Evolutionary conservation across 2,888 invertebrate species (phyloP).

Genomic region (Platynereis dumerilii): DNA sequence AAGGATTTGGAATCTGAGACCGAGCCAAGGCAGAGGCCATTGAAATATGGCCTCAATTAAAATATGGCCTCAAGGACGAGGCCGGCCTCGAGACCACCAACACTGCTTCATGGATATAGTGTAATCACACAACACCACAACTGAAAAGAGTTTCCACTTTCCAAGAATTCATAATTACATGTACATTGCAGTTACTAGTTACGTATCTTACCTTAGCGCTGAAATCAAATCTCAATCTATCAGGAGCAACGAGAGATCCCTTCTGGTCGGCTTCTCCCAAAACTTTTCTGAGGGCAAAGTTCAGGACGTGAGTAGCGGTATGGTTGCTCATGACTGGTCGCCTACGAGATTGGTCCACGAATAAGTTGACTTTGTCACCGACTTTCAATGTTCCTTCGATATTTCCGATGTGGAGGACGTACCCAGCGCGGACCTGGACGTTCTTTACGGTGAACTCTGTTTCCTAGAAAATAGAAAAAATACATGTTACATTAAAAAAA

Average conservation of each 20-base stretch:
- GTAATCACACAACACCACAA: too few species aligned
- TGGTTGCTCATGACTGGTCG: conserved; percentile 98
- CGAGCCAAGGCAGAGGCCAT: too few species aligned
- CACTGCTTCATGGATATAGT: too few species aligned
- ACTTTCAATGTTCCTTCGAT: conserved; percentile 82
- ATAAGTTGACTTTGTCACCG: conserved; percentile 83
- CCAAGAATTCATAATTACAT: too few species aligned
- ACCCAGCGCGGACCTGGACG: conserved; percentile 84
- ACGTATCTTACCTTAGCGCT: conserved; percentile 76
- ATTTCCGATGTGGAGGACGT: conserved; percentile 90
- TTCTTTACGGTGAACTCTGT: conserved; percentile 90
- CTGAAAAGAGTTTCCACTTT: too few species aligned
- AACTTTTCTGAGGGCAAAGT: conserved; percentile 89
- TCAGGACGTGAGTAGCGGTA: conserved; percentile 96
- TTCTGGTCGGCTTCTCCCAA: conserved; percentile 91
- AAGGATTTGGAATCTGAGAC: too few species aligned
- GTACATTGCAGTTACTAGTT: too few species aligned
- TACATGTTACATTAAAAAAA: too few species aligned
- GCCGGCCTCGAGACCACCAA: too few species aligned
- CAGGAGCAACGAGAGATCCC: conserved; percentile 96
- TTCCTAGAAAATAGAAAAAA: conserved; percentile 65
- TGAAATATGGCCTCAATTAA: too few species aligned
- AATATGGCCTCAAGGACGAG: too few species aligned
- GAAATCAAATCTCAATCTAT: conserved; percentile 93
- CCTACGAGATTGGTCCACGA: conserved; percentile 83